Base-by-base conservation (phyloP, 2,888 invertebrate genomes). In the Cyclophora albipunctata region DNA sequence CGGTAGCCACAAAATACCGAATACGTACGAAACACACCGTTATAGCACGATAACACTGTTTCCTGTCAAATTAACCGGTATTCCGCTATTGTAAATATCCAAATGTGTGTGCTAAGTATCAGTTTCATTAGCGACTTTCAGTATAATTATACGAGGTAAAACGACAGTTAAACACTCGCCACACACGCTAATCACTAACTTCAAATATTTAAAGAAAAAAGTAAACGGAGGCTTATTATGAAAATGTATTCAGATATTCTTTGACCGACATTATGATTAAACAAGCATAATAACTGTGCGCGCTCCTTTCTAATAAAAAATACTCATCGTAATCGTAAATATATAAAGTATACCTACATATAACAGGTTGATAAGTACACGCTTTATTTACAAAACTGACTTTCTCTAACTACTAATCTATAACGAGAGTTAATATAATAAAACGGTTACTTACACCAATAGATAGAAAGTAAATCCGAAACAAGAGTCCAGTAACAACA, bases 391-490 rank as follows among this genome's bases (percentile, higher is more conserved):
- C 66, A 34, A 68, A 58, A 65, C 66, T 53, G 59, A 78, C 82
- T 82, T 82, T 82, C 82, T 76, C 81, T 66, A 54, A 55, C 65
- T 66, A 67, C 63, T 69, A 66, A 71, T 73, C 67, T 62, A 56
- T 61, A 66, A 66, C 59, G 52, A 65, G 60, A 53, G 49, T 58
- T 60, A 57, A 54, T 51, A 84, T 79, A 84, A 84, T 81, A 80
- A 84, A 84, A 81, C 71, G 63, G 75, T 70, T 77, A 87, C 87
- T 87, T 79, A 87, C 87, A 84, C 75, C 75, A 73, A 81, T 87
- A 83, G 85, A 85, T 85, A 87, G 87, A 87, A 87, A 87, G 87
- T 87, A 85, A 87, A 87, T 87, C 87, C 87, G 75, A 84, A 81
- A 78, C 69, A 65, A 74, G 37, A 80, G 79, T 77, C 74, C 63